Conservation (phyloP, 2,797 vertebrate species). For the Acipenser ruthenus region DNA sequence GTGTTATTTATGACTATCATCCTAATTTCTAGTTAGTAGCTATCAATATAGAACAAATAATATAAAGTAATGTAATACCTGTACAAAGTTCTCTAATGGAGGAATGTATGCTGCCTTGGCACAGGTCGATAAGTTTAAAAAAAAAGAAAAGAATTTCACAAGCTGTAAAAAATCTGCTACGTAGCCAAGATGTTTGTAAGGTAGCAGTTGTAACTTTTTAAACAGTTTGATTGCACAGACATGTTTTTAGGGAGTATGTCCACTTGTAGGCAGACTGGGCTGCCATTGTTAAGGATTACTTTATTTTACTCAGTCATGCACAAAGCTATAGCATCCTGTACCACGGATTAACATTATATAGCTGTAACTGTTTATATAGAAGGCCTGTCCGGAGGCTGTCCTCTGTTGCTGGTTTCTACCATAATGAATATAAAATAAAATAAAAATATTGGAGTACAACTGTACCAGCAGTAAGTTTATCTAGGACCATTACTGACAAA, state of each 20-base stretch:
- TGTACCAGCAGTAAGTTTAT: constrained; percentile 98
- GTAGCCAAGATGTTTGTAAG: constrained; percentile 32
- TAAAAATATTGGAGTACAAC: constrained; percentile 78
- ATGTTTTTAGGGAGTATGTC: constrained; percentile 33
- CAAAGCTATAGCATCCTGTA: constrained; percentile 57
- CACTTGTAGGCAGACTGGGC: constrained; percentile 34
- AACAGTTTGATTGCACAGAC: no score
- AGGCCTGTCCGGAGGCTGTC: constrained; percentile 78
- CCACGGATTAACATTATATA: constrained; percentile 54
- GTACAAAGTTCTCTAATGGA: constrained; percentile 62
- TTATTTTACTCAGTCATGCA: constrained; percentile 43
- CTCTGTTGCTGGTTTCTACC: constrained; percentile 58
- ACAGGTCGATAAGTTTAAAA: constrained; percentile 39
- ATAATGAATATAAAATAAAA: constrained; percentile 64
- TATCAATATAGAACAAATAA: constrained; percentile 44
- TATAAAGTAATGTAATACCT: constrained; percentile 52
- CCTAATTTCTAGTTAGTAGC: constrained; percentile 56
- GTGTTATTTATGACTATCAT: constrained; percentile 32
- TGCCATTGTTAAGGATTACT: constrained; percentile 39
- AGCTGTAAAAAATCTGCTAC: constrained; percentile 32
- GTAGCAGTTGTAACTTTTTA: constrained; percentile 41
- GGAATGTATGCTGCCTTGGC: constrained; percentile 82
- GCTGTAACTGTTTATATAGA: constrained; percentile 41
- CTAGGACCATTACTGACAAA: constrained; percentile 83
- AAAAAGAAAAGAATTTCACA: constrained; percentile 36